Base-by-base conservation (phyloP, 2,797 vertebrate species). In the Arremon brunneinucha region DNA sequence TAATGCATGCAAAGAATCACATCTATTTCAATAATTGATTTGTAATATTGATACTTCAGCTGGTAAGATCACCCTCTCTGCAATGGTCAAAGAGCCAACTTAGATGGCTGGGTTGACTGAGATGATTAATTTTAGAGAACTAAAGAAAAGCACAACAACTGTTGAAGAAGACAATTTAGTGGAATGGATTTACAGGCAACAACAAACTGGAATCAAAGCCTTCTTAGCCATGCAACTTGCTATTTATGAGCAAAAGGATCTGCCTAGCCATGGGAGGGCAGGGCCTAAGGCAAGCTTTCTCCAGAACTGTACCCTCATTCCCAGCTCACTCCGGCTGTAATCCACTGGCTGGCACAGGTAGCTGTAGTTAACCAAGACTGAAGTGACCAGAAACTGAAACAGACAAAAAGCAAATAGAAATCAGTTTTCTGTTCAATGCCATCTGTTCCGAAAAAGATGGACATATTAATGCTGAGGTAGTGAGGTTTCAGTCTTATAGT, bases 321-420 rank as follows among this genome's bases (percentile, higher is more conserved):
- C 94, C 88, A 97, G 97, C 3, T 97, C 95, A 23, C 94, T 98
- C 94, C 2, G 5, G 50, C 96, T 98, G 96, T 97, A 97, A 93
- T 98, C 98, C 41, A 97, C 97, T 3, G 97, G 97, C 93, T 98
- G 97, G 87, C 98, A 98, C 76, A 98, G 94, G 69, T 97, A 98
- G 94, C 97, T 98, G 96, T 98, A 98, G 90, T 95, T 97, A 21
- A 94, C 98, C 71, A 97, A 95, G 94, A 98, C 60, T 35, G 92
- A 98, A 30, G 98, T 97, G 72, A 96, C 94, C 86, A 97, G 87
- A 89, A 99, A 98, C 98, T 98, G 89, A 96, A 79, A 97, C 57
- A 95, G 81, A 87, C 60, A 26, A 27, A 53, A 84, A 89, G 10
- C 32, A 68, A 63, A 60, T 1, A 80, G 59, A 75, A 59, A 82